Evolutionary conservation across 2,888 invertebrate genomes (phyloP), one percentile per base, ranked within the genome.

Genomic region (Tanytarsus gracilentus): DNA sequence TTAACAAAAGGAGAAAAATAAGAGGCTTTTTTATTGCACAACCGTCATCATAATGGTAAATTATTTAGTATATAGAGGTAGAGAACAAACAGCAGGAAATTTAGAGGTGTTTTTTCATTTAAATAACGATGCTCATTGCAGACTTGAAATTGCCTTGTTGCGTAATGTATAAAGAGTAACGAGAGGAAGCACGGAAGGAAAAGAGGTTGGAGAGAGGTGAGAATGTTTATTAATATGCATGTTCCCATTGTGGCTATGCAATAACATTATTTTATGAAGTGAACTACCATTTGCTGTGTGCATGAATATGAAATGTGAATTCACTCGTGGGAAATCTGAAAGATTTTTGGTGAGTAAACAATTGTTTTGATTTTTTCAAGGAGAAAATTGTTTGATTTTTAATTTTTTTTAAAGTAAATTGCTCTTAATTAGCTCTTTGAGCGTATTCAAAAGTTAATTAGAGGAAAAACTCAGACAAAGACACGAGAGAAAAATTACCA

Each of bases 191-290:
- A 36, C 16, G 16, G 36, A 14, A 36, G 1, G 2, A 16, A 16
- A 36, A 36, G 9, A 33, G 4, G 9, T 30, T 9, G 4, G 3
- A 30, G 53, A 14, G 9, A 16, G 36, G n/a, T 44, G 3, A 16
- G 30, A 33, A 53, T 53, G 53, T 53, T 33, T 53, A 50, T 50
- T 50, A 26, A 26, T 21, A 50, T 50, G 21, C 25, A 53, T 29
- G 53, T 23, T 33, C 7, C 30, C 23, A 29, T 33, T 53, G 29
- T 53, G 53, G 16, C 23, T 53, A 26, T 53, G 36, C 36, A 36
- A 36, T 36, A 36, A 36, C 4, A 36, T 36, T 36, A 36, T 14
- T 14, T 36, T 14, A 14, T 36, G n/a, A 4, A 36, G 36, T 16
- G 16, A n/a, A n/a, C 2, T 3, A 36, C n/a, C 29, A 7, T 29